These are phyloP conservation scores for Volucella bombylans DNA, from an alignment of 2,888 invertebrate genomes.

Conservation along the genomic window DNA sequence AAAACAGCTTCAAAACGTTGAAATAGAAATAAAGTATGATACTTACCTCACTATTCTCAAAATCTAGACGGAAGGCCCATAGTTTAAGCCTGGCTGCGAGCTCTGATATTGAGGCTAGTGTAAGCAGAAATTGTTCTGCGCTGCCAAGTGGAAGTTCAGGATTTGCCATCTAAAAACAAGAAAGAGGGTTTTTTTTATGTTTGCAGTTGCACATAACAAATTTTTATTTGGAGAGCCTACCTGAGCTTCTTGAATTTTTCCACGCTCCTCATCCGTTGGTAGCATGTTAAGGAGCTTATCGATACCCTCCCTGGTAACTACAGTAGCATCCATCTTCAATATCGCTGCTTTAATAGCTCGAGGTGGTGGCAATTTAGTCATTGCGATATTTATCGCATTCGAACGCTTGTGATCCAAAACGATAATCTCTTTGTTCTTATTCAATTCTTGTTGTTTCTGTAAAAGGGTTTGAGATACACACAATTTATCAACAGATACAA, in stretches of 20 bases:
- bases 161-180: constrained; percentile 78
- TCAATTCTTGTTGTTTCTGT: constrained; percentile 92
- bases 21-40: constrained; percentile 5
- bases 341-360: constrained; percentile 99
- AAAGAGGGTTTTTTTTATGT: background rate
- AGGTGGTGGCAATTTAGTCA: constrained; percentile 99
- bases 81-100: constrained; percentile 95
- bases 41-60: constrained; percentile 95
- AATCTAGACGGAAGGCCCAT: constrained; percentile 99
- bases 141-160: constrained; percentile 86
- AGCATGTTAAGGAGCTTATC: constrained; percentile 99
- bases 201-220: background rate
- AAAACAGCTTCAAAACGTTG: background rate
- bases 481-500: background rate
- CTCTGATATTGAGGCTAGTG: constrained; percentile 97
- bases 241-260: constrained; percentile 98
- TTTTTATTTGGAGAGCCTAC: constrained; percentile 77
- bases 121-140: constrained; percentile 99
- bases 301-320: constrained; percentile 98
- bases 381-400: constrained; percentile 99
- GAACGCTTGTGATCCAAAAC: constrained; percentile 98
- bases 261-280: constrained; percentile 97
- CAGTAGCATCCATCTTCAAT: constrained; percentile 99
- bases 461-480: constrained; percentile 48
- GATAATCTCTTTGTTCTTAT: constrained; percentile 94